These are phyloP conservation scores for Macrophya annulata DNA, from an alignment of 2,888 invertebrate species.

Conservation along the genomic window DNA sequence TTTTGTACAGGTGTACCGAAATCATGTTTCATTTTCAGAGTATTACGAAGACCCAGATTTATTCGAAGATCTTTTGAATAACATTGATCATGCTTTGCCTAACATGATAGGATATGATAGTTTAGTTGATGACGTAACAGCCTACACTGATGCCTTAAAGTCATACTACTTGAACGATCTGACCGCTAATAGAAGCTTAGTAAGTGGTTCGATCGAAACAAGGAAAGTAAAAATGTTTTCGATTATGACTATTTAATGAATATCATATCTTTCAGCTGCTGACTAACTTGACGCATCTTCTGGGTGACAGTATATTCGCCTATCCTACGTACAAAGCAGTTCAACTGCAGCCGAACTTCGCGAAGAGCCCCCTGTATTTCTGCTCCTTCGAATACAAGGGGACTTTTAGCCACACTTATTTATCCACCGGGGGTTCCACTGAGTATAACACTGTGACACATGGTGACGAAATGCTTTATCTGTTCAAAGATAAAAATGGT, in stretches of 20 bases:
- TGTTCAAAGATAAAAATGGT: neutral
- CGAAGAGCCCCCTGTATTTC: neutral
- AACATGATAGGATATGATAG: neutral
- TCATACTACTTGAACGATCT: too few species aligned
- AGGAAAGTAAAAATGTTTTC: neutral
- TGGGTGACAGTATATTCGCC: neutral
- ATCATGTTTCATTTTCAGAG: neutral
- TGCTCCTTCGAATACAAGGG: constrained; percentile 2
- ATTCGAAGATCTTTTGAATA: neutral
- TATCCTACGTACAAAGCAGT: neutral
- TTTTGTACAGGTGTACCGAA: neutral
- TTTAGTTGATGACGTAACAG: neutral
- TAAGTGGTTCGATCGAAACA: neutral
- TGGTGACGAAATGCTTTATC: constrained; percentile 5
- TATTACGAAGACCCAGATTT: neutral
- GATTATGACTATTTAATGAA: neutral
- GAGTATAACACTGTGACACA: neutral
- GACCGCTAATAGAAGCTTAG: neutral
- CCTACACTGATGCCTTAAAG: too few species aligned
- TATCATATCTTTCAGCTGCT: neutral
- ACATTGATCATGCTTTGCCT: neutral
- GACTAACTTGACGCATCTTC: neutral
- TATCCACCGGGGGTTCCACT: neutral
- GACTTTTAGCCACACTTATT: neutral
- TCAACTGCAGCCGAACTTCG: neutral